Percentiles rank a stretch among this genome's conserved stretches.
Evolutionary conservation across 2,113 vertebrate genomes (phyloP).

Genomic region (Pituophis catenifer): DNA sequence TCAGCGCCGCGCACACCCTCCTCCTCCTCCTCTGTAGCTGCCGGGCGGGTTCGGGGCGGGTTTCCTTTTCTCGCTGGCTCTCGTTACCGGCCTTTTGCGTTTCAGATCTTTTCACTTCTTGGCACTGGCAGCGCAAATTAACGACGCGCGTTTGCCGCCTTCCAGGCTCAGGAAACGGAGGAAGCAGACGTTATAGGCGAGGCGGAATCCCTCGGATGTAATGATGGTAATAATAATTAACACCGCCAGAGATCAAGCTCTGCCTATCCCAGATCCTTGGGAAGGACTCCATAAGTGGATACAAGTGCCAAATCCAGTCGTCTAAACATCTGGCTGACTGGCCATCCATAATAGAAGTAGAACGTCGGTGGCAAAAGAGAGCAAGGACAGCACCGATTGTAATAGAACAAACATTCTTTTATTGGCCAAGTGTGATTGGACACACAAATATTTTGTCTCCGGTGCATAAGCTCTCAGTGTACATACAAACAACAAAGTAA

Average conservation of each 20-base stretch:
- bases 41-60: background rate
- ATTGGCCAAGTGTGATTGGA: background rate
- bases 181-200: background rate
- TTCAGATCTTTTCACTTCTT: background rate
- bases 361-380: no score
- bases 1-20: constrained; percentile 35
- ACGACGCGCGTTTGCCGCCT: background rate
- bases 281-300: background rate
- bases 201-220: background rate
- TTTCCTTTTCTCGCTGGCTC: background rate
- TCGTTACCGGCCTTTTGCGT: background rate
- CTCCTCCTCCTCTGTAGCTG: constrained; percentile 42
- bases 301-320: background rate
- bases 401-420: background rate
- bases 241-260: background rate
- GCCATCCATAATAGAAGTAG: background rate
- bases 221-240: background rate
- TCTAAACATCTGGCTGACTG: background rate
- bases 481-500: background rate
- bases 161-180: background rate
- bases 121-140: background rate
- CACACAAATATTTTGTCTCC: background rate
- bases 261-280: background rate
- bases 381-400: background rate
- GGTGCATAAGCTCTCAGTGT: background rate